A percentile compares a stretch with the other conserved stretches of the same genome.
These are phyloP conservation scores for Bombus sibiricus DNA, from an alignment of 1,140 invertebrate genomes.

Conservation along the genomic window DNA sequence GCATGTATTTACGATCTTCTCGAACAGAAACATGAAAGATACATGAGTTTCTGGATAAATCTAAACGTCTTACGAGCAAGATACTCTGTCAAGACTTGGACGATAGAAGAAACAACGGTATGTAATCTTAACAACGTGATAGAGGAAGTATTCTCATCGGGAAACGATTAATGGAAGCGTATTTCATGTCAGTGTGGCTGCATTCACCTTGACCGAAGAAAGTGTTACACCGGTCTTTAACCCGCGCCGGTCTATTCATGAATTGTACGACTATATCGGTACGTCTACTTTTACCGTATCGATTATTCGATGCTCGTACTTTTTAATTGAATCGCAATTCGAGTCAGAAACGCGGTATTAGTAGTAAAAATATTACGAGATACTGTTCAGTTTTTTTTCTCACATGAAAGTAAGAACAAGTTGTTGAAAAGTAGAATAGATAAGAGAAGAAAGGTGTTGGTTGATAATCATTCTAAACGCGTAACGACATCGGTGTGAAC, in stretches of 20 bases:
- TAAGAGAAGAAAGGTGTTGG: neutral
- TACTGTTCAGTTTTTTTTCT: neutral
- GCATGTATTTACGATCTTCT: neutral
- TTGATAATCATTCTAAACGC: neutral
- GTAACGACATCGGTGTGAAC: neutral
- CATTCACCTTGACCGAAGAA: constrained; percentile 47
- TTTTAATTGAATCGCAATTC: too few species aligned
- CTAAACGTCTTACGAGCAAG: neutral
- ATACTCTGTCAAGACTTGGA: neutral
- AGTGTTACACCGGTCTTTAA: constrained; percentile 52
- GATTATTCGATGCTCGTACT: neutral
- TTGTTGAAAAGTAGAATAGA: neutral
- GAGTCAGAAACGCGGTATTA: too few species aligned
- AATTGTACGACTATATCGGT: too few species aligned
- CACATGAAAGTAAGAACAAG: neutral
- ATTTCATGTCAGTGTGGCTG: neutral
- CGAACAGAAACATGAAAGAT: neutral
- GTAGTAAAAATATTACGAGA: neutral
- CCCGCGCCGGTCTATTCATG: neutral
- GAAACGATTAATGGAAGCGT: neutral
- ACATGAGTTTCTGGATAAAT: neutral
- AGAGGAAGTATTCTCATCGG: neutral
- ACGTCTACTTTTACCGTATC: neutral
- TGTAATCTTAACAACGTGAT: neutral
- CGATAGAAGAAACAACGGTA: too few species aligned